Conservation (phyloP, 2,888 invertebrate genomes). For the Eutolmus rufibarbis region DNA sequence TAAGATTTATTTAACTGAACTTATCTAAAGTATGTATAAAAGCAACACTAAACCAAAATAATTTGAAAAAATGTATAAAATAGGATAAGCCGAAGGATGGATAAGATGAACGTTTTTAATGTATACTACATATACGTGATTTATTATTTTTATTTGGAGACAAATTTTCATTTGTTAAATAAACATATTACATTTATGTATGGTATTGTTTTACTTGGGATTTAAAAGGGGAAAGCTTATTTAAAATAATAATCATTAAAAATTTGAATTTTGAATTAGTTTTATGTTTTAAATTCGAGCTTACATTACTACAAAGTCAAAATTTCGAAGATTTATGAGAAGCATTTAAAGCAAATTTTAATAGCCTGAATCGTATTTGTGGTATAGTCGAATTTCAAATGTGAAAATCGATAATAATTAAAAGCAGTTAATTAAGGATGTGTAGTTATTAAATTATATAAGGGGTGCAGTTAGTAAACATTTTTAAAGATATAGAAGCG, state of each 20-base stretch:
- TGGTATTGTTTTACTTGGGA: not conserved
- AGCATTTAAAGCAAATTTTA: no score
- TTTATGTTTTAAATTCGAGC: no score
- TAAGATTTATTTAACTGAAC: slow-evolving; percentile 9
- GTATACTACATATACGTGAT: slow-evolving; percentile 37
- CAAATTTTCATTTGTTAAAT: slow-evolving; percentile 38
- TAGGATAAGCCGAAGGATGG: slow-evolving; percentile 15
- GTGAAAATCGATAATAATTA: no score
- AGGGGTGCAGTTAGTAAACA: not conserved
- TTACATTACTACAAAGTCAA: no score
- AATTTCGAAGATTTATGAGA: no score
- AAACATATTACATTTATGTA: slow-evolving; percentile 34
- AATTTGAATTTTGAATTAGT: not conserved
- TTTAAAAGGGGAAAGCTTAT: not conserved
- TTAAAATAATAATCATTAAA: not conserved
- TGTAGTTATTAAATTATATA: no score
- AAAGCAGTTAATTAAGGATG: no score
- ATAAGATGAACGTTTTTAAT: slow-evolving; percentile 32
- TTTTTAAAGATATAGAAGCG: not conserved
- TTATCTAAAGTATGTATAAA: slow-evolving; percentile 19
- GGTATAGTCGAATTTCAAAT: no score
- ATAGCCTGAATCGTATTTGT: no score
- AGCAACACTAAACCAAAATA: slow-evolving; percentile 27
- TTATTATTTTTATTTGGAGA: slow-evolving; percentile 36
- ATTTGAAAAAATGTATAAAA: slow-evolving; percentile 25